Percentiles rank a stretch among this genome's conserved stretches.
phyloP scores from a whole-genome alignment of 1,140 invertebrate species.

The Drosophila funebris region DNA sequence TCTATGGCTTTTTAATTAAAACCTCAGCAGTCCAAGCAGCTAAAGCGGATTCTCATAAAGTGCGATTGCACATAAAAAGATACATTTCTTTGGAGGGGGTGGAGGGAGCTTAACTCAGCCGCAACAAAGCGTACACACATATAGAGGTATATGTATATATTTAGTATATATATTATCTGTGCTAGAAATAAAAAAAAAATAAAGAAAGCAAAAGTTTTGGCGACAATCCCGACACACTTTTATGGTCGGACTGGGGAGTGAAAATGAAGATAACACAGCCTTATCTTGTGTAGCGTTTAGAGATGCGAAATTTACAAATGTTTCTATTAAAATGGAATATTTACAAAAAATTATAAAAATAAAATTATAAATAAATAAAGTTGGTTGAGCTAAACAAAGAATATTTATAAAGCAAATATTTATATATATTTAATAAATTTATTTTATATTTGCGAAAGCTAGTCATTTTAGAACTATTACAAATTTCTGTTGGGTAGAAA shows the following conservation, averaged over 20 bases:
- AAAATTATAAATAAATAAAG: not conserved
- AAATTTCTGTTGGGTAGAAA: not conserved
- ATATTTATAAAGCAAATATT: too few species aligned
- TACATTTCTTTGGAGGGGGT: too few species aligned
- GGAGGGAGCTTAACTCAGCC: not conserved
- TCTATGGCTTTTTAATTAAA: slow-evolving; percentile 72
- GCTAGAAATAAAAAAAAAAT: slow-evolving; percentile 31
- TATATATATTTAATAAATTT: not conserved
- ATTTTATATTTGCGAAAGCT: not conserved
- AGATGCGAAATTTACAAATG: not conserved
- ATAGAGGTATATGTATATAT: slow-evolving; percentile 1
- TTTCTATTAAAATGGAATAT: not conserved
- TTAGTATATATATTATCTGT: slow-evolving; percentile 62
- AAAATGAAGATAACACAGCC: slow-evolving; percentile 60
- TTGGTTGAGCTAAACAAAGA: too few species aligned
- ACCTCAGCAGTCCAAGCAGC: slow-evolving; percentile 21
- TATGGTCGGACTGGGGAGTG: slow-evolving; percentile 61
- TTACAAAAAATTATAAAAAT: not conserved
- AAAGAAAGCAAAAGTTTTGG: slow-evolving; percentile 73
- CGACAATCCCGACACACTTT: slow-evolving; percentile 74
- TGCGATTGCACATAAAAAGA: slow-evolving; percentile 24
- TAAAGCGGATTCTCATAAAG: slow-evolving; percentile 5
- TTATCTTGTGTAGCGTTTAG: not conserved
- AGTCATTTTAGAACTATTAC: too few species aligned
- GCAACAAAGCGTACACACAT: slow-evolving; percentile 30